Evolutionary conservation across 2,113 vertebrate genomes (phyloP).

Genomic region (Oryzias celebensis): DNA sequence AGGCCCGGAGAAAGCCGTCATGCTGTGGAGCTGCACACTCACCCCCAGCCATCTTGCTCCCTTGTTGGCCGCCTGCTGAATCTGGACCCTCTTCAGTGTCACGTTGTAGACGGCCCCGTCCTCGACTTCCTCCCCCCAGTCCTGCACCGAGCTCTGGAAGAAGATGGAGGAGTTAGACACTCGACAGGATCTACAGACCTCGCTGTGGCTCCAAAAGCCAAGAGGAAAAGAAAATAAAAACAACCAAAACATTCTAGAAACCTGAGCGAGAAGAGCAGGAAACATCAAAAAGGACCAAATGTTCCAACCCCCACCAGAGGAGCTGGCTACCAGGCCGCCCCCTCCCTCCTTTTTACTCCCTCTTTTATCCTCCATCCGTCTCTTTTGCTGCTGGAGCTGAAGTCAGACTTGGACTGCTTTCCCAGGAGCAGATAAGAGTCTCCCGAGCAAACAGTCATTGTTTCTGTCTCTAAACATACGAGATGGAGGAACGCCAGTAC

Average conservation of each 20-base stretch:
- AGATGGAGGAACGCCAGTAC: conserved; percentile 15
- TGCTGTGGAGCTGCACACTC: conserved; percentile 37
- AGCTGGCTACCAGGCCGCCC: conserved; percentile 49
- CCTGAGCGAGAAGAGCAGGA: conserved; percentile 41
- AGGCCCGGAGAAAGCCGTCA: too few relatives aligned
- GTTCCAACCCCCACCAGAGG: conserved; percentile 58
- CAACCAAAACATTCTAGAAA: conserved; percentile 20
- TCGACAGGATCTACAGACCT: too few relatives aligned
- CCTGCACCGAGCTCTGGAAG: conserved; percentile 90
- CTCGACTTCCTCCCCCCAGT: conserved; percentile 95
- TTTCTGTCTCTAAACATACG: background rate
- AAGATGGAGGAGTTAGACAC: background rate
- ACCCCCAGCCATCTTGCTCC: conserved; percentile 86
- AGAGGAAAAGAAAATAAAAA: conserved; percentile 5
- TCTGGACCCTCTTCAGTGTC: conserved; percentile 93
- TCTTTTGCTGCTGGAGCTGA: conserved; percentile 46
- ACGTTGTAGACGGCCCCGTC: conserved; percentile 95
- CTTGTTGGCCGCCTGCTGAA: conserved; percentile 96
- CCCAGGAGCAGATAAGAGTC: conserved; percentile 47
- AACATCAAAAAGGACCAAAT: conserved; percentile 57
- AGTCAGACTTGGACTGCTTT: conserved; percentile 46
- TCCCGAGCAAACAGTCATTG: conserved; percentile 32
- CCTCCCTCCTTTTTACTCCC: conserved; percentile 53
- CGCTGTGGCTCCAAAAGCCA: background rate
- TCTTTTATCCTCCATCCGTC: conserved; percentile 59